These are phyloP conservation scores for Scartelaos histophorus DNA, from an alignment of 2,113 vertebrate species.

Conservation along the genomic window DNA sequence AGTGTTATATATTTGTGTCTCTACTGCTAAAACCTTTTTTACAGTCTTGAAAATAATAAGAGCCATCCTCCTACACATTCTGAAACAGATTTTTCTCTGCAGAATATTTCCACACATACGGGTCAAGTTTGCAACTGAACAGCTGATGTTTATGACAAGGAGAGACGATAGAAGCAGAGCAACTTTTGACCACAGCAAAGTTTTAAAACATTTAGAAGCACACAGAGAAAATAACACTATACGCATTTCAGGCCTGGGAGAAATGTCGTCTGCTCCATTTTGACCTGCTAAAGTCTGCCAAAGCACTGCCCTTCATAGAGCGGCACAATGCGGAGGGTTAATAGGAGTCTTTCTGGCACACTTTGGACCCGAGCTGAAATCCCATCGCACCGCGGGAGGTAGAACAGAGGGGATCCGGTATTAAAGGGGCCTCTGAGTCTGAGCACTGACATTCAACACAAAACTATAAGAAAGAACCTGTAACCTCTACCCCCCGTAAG, in stretches of 20 bases:
- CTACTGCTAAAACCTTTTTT: constrained; percentile 17
- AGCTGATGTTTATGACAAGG: constrained; percentile 40
- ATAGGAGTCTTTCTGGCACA: constrained; percentile 65
- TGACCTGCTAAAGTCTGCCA: constrained; percentile 60
- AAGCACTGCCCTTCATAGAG: constrained; percentile 55
- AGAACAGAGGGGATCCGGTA: constrained; percentile 42
- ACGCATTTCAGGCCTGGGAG: constrained; percentile 57
- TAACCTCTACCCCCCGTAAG: neutral
- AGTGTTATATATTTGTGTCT: neutral
- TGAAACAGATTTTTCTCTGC: constrained; percentile 17
- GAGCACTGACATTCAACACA: constrained; percentile 56
- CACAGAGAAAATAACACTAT: constrained; percentile 43
- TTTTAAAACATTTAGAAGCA: constrained; percentile 37
- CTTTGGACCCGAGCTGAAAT: constrained; percentile 52
- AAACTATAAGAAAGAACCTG: constrained; percentile 33
- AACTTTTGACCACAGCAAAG: constrained; percentile 17
- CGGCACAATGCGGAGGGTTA: constrained; percentile 62
- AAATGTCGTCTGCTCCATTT: constrained; percentile 56
- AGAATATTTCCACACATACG: constrained; percentile 32
- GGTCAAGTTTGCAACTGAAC: constrained; percentile 13
- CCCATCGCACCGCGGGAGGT: constrained; percentile 66
- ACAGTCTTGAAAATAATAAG: constrained; percentile 15
- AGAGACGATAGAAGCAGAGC: constrained; percentile 6
- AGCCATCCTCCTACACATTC: constrained; percentile 40
- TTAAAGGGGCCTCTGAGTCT: constrained; percentile 53